Base-by-base conservation (phyloP, 1,140 invertebrate species). In the Octopus bimaculoides region DNA sequence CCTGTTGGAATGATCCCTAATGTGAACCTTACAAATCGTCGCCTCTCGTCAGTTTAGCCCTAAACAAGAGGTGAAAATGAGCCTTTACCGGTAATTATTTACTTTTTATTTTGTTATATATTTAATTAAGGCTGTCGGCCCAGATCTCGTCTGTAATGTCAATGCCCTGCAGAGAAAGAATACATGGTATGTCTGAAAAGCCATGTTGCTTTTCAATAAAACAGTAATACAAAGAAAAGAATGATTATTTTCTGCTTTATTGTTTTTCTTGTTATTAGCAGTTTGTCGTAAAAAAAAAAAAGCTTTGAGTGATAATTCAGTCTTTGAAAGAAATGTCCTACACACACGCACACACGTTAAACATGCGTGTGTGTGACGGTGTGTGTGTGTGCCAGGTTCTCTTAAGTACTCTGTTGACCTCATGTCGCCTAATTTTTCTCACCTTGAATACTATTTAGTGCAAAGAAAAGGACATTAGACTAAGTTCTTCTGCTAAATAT, bases 81-180 rank as follows among this genome's bases (percentile, higher is more conserved):
- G 66, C 66, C 66, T 71, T 71, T 71, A 71, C 26, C 66, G 66
- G 66, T 71, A 71, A 71, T 71, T 71, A 71, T 71, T 71, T 71
- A n/a, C 66, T n/a, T 71, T 71, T 71, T 12, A n/a, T 6, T 71
- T 71, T 0, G 17, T 71, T 61, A 17, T 61, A 9, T 12, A 4
- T 61, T 61, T 17, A 61, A 61, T 61, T 61, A 61, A 71, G 26
- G 9, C 26, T 71, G 66, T 71, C 26, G 9, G 66, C 66, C 14
- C 66, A 71, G 66, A 12, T 9, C 17, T 61, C 9, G 17, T n/a
- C 4, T 71, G 66, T 71, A 41, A 41, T 41, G 17, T 5, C 17
- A 71, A 71, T 71, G 66, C 66, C 14, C 66, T 61, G 14, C 14
- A 20, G 66, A 17, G 14, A 41, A 41, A 71, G 66, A 71, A 71